These are phyloP conservation scores for Lasioglossum baleicum DNA, from an alignment of 1,140 invertebrate species.

Conservation along the genomic window DNA sequence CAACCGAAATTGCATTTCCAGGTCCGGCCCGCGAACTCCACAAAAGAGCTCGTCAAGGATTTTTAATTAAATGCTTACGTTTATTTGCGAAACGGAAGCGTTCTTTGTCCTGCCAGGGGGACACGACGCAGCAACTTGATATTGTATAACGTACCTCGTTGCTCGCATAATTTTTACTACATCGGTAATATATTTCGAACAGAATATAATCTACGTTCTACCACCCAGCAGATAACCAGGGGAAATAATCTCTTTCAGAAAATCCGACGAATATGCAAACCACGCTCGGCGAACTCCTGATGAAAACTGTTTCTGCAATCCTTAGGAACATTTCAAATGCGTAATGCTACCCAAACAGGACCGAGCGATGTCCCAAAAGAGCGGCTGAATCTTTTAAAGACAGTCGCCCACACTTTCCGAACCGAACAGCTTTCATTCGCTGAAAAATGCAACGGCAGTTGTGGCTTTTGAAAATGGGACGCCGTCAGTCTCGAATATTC, in stretches of 20 bases:
- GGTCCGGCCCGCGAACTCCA: too few relatives aligned
- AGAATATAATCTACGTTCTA: background rate
- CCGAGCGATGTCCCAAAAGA: too few relatives aligned
- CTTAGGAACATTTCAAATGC: background rate
- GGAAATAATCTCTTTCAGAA: too few relatives aligned
- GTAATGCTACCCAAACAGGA: background rate
- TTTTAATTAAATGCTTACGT: constrained; percentile 59
- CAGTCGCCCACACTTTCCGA: background rate
- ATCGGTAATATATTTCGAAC: too few relatives aligned
- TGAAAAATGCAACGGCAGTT: background rate
- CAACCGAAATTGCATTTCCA: background rate
- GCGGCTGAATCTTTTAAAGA: constrained; percentile 4
- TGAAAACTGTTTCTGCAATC: background rate
- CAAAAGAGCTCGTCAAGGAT: constrained; percentile 6
- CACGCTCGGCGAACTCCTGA: background rate
- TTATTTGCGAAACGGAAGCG: background rate
- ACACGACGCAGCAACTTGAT: too few relatives aligned
- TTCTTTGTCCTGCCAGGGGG: too few relatives aligned
- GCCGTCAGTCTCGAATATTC: background rate
- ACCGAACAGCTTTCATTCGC: background rate
- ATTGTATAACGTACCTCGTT: too few relatives aligned
- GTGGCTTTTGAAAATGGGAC: background rate
- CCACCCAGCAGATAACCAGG: too few relatives aligned
- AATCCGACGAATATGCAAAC: background rate
- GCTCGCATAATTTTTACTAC: too few relatives aligned